Evolutionary conservation across 2,113 vertebrate species (phyloP).

Genomic region (Rallus limicola): DNA sequence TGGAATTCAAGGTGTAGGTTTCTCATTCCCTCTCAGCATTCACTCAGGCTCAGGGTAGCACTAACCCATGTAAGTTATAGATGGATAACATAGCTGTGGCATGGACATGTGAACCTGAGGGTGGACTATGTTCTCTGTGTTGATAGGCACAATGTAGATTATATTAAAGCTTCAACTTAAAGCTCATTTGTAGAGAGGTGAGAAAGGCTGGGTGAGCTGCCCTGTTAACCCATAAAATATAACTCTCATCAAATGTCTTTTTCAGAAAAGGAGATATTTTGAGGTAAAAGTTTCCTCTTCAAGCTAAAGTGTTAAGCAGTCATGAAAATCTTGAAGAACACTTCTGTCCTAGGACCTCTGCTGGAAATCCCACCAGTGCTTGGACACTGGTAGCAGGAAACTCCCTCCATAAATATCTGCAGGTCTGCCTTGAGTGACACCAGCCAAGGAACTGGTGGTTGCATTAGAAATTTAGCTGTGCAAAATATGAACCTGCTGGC

Average conservation of each 20-base stretch:
- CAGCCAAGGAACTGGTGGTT: neutral
- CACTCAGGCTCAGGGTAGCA: neutral
- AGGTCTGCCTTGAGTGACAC: neutral
- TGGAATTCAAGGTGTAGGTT: neutral
- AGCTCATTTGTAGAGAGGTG: neutral
- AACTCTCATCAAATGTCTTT: neutral
- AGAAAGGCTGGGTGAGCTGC: neutral
- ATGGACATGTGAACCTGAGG: neutral
- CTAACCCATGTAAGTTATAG: neutral
- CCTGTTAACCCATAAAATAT: neutral
- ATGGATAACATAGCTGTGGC: neutral
- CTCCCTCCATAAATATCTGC: neutral
- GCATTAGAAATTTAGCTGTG: neutral
- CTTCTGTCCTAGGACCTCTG: neutral
- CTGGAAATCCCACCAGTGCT: neutral
- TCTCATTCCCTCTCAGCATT: neutral
- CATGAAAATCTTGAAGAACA: neutral
- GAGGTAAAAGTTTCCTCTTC: neutral
- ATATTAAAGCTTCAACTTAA: neutral
- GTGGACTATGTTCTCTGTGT: rapidly evolving
- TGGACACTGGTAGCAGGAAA: neutral
- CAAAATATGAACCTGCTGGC: neutral
- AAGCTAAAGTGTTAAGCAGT: neutral
- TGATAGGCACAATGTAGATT: neutral
- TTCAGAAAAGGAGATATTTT: neutral